Conservation (phyloP, 2,113 vertebrate species). For the Neopipo cinnamomea region DNA sequence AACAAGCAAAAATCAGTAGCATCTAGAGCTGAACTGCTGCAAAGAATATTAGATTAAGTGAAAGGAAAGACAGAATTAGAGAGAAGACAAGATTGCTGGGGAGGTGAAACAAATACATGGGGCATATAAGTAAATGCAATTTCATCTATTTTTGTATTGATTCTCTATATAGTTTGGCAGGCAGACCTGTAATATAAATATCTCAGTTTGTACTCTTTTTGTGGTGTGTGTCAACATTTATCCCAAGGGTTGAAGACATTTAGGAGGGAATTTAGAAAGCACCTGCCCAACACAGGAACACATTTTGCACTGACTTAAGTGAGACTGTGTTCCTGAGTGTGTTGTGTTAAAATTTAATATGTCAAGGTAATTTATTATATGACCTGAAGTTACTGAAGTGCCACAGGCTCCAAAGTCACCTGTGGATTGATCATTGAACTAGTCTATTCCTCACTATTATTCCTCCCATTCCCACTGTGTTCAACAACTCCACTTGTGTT, state of each 20-base stretch:
- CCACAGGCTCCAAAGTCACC: not conserved
- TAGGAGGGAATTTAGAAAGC: not conserved
- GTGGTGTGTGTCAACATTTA: not conserved
- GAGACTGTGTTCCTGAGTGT: not conserved
- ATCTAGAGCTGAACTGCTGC: not conserved
- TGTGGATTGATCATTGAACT: not conserved
- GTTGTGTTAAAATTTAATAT: not conserved
- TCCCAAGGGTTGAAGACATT: not conserved
- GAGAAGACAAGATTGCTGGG: not conserved
- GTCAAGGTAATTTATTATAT: not conserved
- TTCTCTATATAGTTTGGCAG: not conserved
- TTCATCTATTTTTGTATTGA: not conserved
- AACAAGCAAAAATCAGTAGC: not conserved
- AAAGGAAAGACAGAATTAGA: not conserved
- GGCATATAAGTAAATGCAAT: not conserved
- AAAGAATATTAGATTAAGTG: not conserved
- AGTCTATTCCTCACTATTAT: not conserved
- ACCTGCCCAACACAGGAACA: not conserved
- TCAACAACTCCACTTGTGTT: not conserved
- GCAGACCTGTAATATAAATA: not conserved
- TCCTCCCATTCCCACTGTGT: not conserved
- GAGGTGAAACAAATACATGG: not conserved
- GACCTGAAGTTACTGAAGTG: not conserved
- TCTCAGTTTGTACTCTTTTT: not conserved
- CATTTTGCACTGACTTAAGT: not conserved